A percentile compares a stretch with the other conserved stretches of the same genome.
Conservation (phyloP, 2,113 vertebrate species). For the Electrona antarctica region DNA sequence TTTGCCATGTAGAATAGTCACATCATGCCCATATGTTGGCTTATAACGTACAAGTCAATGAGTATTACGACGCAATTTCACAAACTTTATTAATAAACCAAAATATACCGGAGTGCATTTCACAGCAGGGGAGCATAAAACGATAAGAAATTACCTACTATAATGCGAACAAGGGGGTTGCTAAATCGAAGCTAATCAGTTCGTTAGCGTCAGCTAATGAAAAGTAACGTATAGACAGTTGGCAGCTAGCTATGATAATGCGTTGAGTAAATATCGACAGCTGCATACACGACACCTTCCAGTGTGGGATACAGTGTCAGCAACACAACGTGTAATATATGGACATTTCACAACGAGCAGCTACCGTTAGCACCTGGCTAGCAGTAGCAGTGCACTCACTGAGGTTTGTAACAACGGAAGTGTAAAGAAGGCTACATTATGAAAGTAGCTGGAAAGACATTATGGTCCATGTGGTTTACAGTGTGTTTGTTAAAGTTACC, state of each 20-base stretch:
- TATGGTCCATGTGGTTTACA: accelerated
- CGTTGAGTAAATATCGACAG: neutral
- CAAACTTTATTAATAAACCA: too few species aligned
- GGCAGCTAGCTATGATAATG: neutral
- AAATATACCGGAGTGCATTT: too few species aligned
- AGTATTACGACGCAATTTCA: too few species aligned
- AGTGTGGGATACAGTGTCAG: too few species aligned
- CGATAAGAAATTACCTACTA: neutral
- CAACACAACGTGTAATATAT: neutral
- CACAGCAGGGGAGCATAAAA: neutral
- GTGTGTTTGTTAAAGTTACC: constrained; percentile 35
- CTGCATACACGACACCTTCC: too few species aligned
- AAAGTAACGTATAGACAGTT: neutral
- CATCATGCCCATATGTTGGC: too few species aligned
- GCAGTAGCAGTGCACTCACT: neutral
- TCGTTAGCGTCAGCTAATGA: neutral
- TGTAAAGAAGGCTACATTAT: constrained; percentile 8
- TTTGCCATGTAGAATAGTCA: too few species aligned
- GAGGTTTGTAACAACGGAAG: constrained; percentile 28
- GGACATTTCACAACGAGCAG: neutral
- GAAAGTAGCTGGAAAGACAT: neutral
- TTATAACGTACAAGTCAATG: too few species aligned
- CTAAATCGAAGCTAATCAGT: neutral
- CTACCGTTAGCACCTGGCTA: constrained; percentile 3
- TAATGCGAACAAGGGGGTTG: neutral